A percentile compares a stretch with the other conserved stretches of the same genome.
phyloP scores from a whole-genome alignment of 2,113 vertebrate species.

The Cyanoliseus patagonus region DNA sequence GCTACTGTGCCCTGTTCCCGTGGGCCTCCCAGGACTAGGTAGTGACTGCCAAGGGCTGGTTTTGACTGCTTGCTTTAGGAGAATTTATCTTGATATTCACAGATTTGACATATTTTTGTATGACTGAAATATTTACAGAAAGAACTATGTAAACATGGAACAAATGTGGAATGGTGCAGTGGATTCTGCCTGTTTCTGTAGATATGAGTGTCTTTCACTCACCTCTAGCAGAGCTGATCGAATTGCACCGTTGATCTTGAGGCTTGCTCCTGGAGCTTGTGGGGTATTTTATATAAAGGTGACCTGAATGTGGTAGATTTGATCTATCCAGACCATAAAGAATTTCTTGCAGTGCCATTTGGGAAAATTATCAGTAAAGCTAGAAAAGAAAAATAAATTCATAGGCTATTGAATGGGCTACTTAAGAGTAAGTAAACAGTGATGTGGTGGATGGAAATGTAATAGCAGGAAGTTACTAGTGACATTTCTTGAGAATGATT shows the following conservation, averaged over 20 bases:
- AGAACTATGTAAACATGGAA: not conserved
- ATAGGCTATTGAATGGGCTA: not conserved
- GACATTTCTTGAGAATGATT: not conserved
- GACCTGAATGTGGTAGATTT: not conserved
- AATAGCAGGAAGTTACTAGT: not conserved
- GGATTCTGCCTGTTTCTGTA: not conserved
- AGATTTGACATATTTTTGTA: not conserved
- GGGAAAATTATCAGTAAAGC: not conserved
- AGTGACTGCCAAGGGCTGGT: not conserved
- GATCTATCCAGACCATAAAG: not conserved
- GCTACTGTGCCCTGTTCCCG: rapidly evolving
- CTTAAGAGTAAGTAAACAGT: not conserved
- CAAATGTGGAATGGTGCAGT: not conserved
- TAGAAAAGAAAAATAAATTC: not conserved
- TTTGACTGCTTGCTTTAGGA: not conserved
- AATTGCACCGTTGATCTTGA: not conserved
- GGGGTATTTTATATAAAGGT: not conserved
- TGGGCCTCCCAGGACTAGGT: rapidly evolving
- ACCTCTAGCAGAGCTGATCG: not conserved
- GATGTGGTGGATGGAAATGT: not conserved
- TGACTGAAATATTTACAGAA: not conserved
- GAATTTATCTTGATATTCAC: not conserved
- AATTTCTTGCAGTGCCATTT: not conserved
- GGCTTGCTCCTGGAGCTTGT: not conserved
- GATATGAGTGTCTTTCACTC: not conserved